Base-by-base conservation (phyloP, 2,113 vertebrate species). In the Genyomyrus donnyi region DNA sequence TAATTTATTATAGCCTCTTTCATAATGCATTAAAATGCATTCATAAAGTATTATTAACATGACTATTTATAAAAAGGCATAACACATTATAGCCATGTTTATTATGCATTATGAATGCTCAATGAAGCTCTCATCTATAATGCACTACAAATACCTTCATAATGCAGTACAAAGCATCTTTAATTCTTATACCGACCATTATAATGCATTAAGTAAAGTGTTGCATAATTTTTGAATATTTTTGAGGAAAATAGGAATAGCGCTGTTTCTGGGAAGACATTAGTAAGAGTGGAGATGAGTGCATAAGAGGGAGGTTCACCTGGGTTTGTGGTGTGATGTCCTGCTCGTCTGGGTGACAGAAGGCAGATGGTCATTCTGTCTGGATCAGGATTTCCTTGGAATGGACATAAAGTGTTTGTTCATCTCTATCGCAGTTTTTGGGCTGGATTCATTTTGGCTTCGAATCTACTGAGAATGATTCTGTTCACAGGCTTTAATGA, bases 181-280 rank as follows among this genome's bases (percentile, higher is more conserved):
- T 56, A 56, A 56, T 56, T 0, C 13, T 52, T 15, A 52, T 52
- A 52, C 50, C 1, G 3, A 52, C 50, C 53, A 56, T 56, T 56
- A 56, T 56, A 56, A 56, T 56, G 53, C 1, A 53, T 21, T 53
- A 53, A 56, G 52, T 56, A 56, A 52, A 17, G 53, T 56, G 19
- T 56, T 56, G 17, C 53, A 0, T 80, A 3, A 46, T 56, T 89
- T 49, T 24, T 49, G 6, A 88, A 85, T 56, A n/a, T 42, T 87
- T 90, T n/a, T 58, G 27, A 88, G 48, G 62, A 88, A 90, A 86
- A 66, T 70, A 27, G n/a, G 77, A 77, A 74, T 46, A 48, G 39
- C 4, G 17, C 3, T 58, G 86, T 13, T 10, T 66, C 58, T 66
- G 58, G 2, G 58, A 27, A 35, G 62, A 31, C 62, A 27, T 27